These are phyloP conservation scores for Tenodera sinensis DNA, from an alignment of 2,888 invertebrate species.

Conservation along the genomic window DNA sequence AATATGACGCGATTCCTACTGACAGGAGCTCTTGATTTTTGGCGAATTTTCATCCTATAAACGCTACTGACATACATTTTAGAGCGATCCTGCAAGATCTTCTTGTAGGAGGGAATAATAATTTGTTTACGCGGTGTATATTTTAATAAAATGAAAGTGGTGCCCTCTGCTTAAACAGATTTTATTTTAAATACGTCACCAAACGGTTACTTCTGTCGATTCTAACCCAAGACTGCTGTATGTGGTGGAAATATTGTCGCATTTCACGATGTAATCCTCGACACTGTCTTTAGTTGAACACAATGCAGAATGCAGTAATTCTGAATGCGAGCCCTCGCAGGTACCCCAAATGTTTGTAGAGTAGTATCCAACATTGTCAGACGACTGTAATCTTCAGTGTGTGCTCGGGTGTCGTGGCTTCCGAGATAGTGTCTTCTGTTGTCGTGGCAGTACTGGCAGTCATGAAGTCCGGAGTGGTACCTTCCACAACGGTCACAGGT, in stretches of 20 bases:
- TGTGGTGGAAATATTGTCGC: background rate
- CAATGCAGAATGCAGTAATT: background rate
- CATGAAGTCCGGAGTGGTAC: background rate
- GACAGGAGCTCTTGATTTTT: too few species aligned
- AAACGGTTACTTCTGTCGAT: background rate
- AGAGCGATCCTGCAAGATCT: too few species aligned
- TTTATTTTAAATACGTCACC: background rate
- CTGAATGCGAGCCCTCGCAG: background rate
- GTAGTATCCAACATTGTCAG: background rate
- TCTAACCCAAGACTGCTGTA: background rate
- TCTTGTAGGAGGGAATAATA: too few species aligned
- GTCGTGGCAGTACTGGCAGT: background rate
- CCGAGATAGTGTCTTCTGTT: background rate
- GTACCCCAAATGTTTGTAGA: background rate
- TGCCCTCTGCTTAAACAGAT: too few species aligned
- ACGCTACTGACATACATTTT: too few species aligned
- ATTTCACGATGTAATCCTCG: background rate
- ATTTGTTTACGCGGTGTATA: too few species aligned
- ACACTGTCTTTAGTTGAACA: background rate
- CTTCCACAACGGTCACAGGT: slow-evolving; percentile 4
- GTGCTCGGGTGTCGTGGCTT: background rate
- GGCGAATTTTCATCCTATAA: too few species aligned
- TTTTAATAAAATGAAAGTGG: too few species aligned
- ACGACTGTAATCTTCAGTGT: slow-evolving; percentile 8
- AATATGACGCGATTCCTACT: too few species aligned